Evolutionary conservation across 2,797 vertebrate species (phyloP).

Genomic region (Gobio occitaniae): DNA sequence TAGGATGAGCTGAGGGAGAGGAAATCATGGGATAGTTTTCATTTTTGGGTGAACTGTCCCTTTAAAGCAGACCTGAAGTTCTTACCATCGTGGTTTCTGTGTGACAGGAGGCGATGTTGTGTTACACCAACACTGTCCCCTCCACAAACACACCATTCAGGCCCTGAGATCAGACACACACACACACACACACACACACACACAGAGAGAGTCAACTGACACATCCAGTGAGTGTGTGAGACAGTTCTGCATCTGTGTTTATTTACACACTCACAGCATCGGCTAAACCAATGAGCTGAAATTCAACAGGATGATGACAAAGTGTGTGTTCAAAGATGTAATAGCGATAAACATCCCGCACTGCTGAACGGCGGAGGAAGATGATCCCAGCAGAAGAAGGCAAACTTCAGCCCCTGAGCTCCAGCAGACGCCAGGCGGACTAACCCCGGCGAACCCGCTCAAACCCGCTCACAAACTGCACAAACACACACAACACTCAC

Average conservation of each 20-base stretch:
- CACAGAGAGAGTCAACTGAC: not conserved
- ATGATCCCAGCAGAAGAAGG: not conserved
- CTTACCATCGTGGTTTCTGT: slow-evolving; percentile 81
- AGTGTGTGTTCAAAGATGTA: not conserved
- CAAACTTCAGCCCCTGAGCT: slow-evolving; percentile 39
- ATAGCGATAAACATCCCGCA: not conserved
- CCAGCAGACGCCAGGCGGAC: slow-evolving; percentile 42
- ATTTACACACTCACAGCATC: not conserved
- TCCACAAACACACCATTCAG: slow-evolving; percentile 82
- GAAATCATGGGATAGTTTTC: too few species aligned
- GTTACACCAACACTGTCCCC: slow-evolving; percentile 81
- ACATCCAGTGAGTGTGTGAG: not conserved
- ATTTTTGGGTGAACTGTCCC: too few species aligned
- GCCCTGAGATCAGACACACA: slow-evolving; percentile 67
- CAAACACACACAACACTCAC: slow-evolving; percentile 66
- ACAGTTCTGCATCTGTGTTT: slow-evolving; percentile 26
- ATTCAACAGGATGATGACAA: slow-evolving; percentile 1
- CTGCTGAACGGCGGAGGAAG: not conserved
- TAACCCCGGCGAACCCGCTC: slow-evolving; percentile 41
- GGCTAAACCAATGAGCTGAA: not conserved
- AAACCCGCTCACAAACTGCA: slow-evolving; percentile 64
- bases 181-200: not conserved
- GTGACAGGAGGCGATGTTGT: slow-evolving; percentile 80
- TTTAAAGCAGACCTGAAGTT: not conserved
- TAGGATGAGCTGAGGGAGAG: too few species aligned